These are phyloP conservation scores for Motacilla alba DNA, from an alignment of 2,113 vertebrate genomes.

Conservation along the genomic window DNA sequence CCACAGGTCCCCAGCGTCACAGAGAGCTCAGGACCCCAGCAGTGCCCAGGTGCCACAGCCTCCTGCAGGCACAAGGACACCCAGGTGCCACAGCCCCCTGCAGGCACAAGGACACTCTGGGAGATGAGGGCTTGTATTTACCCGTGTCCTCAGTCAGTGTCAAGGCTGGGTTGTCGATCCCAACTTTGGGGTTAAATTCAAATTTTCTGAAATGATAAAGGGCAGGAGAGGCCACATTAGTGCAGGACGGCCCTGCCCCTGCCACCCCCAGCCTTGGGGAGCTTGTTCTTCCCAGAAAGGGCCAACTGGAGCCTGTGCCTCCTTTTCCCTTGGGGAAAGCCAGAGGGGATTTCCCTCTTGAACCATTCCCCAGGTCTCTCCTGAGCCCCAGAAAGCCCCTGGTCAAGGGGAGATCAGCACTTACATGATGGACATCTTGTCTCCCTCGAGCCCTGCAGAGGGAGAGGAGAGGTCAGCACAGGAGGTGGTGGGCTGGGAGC, in stretches of 20 bases:
- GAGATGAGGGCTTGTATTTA: slow-evolving; percentile 40
- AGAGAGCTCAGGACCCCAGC: neutral
- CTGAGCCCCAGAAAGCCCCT: neutral
- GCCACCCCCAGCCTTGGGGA: neutral
- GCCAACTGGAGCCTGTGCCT: neutral
- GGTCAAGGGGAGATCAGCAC: neutral
- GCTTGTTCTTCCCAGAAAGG: neutral
- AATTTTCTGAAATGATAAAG: slow-evolving; percentile 80
- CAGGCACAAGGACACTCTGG: neutral
- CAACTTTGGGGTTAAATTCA: slow-evolving; percentile 88
- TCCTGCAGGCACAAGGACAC: neutral
- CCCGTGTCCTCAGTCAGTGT: slow-evolving; percentile 83
- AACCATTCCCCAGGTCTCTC: neutral
- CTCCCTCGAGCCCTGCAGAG: slow-evolving; percentile 62
- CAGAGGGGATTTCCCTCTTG: neutral
- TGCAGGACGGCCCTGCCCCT: accelerated
- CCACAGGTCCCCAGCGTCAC: accelerated
- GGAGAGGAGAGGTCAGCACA: slow-evolving; percentile 30
- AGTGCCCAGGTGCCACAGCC: neutral
- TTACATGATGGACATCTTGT: slow-evolving; percentile 67
- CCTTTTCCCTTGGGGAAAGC: neutral
- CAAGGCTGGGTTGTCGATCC: slow-evolving; percentile 92
- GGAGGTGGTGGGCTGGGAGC: neutral
- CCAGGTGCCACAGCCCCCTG: accelerated
- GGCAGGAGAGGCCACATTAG: neutral